Conservation (phyloP, 2,888 invertebrate genomes). For the Heliconius charithonia region DNA sequence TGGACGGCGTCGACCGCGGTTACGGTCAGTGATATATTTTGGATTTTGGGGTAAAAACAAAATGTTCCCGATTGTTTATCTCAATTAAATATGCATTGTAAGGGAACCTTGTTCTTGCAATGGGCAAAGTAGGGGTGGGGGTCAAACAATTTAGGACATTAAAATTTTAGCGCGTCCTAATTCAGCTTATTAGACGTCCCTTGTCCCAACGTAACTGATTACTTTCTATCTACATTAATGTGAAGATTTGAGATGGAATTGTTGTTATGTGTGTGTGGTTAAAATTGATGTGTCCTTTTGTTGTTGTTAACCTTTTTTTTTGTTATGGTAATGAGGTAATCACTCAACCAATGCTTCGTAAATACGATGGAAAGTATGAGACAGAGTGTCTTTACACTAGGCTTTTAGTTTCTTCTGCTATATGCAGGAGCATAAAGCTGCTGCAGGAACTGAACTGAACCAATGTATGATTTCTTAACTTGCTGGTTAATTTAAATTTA, state of each 20-base stretch:
- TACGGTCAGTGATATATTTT: constrained; percentile 51
- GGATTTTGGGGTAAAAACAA: constrained; percentile 54
- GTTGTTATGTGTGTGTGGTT: neutral
- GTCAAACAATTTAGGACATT: constrained; percentile 32
- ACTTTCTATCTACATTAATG: no score
- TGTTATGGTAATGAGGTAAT: no score
- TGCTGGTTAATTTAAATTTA: neutral
- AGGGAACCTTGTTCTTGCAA: constrained; percentile 45
- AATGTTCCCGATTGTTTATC: constrained; percentile 62
- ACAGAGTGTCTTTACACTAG: no score
- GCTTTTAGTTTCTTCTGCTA: no score
- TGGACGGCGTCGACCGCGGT: constrained; percentile 47
- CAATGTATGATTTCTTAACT: no score
- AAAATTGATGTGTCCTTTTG: neutral
- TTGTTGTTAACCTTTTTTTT: neutral
- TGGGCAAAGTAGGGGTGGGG: constrained; percentile 39
- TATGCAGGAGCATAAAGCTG: no score
- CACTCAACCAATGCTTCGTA: no score
- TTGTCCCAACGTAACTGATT: constrained; percentile 20
- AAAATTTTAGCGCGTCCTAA: constrained; percentile 34
- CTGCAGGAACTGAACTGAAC: no score
- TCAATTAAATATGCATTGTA: constrained; percentile 71
- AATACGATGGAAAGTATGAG: no score
- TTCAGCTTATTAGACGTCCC: constrained; percentile 17
- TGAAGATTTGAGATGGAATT: neutral